These are phyloP conservation scores for Hecatera dysodea DNA, from an alignment of 2,888 invertebrate genomes.

Conservation along the genomic window DNA sequence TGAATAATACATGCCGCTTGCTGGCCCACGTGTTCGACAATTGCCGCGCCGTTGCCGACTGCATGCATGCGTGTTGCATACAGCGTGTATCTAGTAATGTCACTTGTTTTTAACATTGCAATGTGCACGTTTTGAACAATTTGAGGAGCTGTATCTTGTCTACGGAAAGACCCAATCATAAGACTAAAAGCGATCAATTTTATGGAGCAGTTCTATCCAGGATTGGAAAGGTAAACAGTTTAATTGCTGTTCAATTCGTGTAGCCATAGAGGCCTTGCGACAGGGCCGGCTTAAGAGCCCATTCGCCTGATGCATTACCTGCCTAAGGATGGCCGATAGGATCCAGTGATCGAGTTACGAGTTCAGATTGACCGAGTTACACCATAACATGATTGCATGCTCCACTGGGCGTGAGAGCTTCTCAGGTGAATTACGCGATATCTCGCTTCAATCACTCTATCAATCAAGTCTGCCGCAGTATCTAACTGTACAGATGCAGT, in stretches of 20 bases:
- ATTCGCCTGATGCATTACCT: slow-evolving; percentile 25
- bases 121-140: neutral
- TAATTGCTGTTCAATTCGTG: slow-evolving; percentile 1
- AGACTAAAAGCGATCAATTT: neutral
- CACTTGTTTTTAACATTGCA: slow-evolving; percentile 4
- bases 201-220: neutral
- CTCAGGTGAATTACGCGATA: slow-evolving; percentile 49
- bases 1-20: slow-evolving; percentile 60
- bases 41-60: slow-evolving; percentile 17
- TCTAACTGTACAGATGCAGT: neutral
- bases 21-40: slow-evolving; percentile 32
- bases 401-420: slow-evolving; percentile 37
- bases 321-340: slow-evolving; percentile 6
- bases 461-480: slow-evolving; percentile 28
- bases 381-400: slow-evolving; percentile 26
- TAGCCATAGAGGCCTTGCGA: neutral
- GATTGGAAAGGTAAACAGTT: neutral
- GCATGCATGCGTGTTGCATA: slow-evolving; percentile 8
- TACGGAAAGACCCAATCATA: neutral
- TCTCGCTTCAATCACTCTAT: slow-evolving; percentile 25
- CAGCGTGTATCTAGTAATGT: slow-evolving; percentile 4
- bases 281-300: slow-evolving; percentile 16
- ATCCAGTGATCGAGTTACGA: slow-evolving; percentile 33
- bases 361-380: slow-evolving; percentile 22
- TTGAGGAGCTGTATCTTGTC: neutral